A percentile compares a stretch with the other conserved stretches of the same genome.
phyloP scores from a whole-genome alignment of 2,797 vertebrate species.

The Triplophysa bombifrons region DNA sequence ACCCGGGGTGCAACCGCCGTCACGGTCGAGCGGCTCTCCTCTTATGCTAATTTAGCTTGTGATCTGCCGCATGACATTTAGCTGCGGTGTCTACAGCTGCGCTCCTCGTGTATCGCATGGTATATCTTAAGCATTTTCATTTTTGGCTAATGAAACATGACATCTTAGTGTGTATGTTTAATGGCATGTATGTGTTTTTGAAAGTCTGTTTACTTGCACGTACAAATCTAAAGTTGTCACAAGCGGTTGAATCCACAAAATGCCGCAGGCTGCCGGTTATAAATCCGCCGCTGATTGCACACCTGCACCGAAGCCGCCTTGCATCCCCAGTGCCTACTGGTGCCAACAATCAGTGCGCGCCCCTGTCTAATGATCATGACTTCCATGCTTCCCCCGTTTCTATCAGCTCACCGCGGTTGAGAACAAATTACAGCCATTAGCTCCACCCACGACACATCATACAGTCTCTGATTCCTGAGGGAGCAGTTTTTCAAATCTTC shows the following conservation, averaged over 20 bases:
- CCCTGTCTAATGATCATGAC: slow-evolving; percentile 51
- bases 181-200: slow-evolving; percentile 42
- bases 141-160: slow-evolving; percentile 54
- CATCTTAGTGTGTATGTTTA: slow-evolving; percentile 44
- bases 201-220: slow-evolving; percentile 32
- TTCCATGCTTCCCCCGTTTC: slow-evolving; percentile 48
- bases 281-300: slow-evolving; percentile 19
- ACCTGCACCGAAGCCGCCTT: slow-evolving; percentile 17
- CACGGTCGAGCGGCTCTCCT: slow-evolving; percentile 42
- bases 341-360: slow-evolving; percentile 31
- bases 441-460: slow-evolving; percentile 31
- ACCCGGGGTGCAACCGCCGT: slow-evolving; percentile 35
- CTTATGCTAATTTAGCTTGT: slow-evolving; percentile 55
- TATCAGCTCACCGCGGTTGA: slow-evolving; percentile 48
- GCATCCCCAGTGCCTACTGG: slow-evolving; percentile 28
- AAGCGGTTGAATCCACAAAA: slow-evolving; percentile 25
- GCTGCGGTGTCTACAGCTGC: slow-evolving; percentile 48
- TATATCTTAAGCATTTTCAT: slow-evolving; percentile 26
- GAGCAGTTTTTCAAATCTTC: slow-evolving; percentile 37
- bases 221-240: slow-evolving; percentile 18
- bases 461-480: neutral
- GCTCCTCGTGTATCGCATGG: slow-evolving; percentile 30
- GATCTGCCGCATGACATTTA: slow-evolving; percentile 58
- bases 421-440: slow-evolving; percentile 52
- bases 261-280: neutral